phyloP scores from a whole-genome alignment of 2,113 vertebrate genomes.

The Lepisosteus osseus region DNA sequence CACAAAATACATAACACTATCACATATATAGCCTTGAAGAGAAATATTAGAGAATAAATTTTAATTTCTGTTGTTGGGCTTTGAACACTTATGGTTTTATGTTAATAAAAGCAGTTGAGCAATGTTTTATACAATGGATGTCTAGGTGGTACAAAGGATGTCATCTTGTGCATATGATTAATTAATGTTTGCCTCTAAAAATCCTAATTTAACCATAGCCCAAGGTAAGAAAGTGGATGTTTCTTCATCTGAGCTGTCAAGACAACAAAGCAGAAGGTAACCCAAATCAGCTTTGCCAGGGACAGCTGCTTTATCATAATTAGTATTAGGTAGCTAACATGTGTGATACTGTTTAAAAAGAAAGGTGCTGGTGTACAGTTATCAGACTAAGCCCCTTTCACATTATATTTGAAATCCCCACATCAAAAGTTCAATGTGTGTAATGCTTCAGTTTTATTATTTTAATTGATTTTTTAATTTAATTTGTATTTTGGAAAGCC shows the following conservation, averaged over 20 bases:
- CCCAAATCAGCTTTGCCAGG: conserved; percentile 50
- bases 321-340: conserved; percentile 49
- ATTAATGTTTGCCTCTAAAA: conserved; percentile 50
- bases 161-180: conserved; percentile 42
- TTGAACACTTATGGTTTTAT: no score
- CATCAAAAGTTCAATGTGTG: neutral
- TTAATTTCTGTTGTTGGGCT: no score
- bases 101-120: no score
- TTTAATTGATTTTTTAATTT: no score
- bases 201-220: conserved; percentile 33
- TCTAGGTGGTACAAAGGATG: conserved; percentile 17
- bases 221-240: conserved; percentile 40
- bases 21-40: no score
- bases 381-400: neutral
- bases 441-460: no score
- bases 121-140: no score
- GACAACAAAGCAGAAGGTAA: conserved; percentile 54
- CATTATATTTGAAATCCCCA: conserved; percentile 27
- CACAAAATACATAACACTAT: no score
- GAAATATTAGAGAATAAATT: no score
- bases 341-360: conserved; percentile 36
- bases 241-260: conserved; percentile 59
- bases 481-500: no score
- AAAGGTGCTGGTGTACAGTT: conserved; percentile 15
- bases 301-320: conserved; percentile 64